Conservation (phyloP, 2,113 vertebrate species). For the Melanerpes formicivorus region DNA sequence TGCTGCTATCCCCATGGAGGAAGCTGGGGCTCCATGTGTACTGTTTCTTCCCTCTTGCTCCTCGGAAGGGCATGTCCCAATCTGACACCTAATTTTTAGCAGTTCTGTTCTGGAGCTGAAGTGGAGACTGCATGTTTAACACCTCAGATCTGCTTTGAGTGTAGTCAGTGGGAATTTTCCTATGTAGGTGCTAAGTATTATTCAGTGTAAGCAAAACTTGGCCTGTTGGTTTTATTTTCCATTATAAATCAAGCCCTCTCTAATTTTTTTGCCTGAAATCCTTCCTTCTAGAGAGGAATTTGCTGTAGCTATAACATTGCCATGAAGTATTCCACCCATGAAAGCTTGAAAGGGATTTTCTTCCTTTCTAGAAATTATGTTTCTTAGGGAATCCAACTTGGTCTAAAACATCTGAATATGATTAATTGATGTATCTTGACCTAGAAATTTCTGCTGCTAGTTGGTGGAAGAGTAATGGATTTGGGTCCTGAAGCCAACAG, state of each 20-base stretch:
- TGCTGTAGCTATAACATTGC: neutral
- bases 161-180: constrained; percentile 62
- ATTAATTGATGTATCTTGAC: neutral
- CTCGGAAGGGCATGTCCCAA: constrained; percentile 4
- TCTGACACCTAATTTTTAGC: constrained; percentile 49
- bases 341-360: neutral
- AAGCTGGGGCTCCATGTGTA: neutral
- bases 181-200: constrained; percentile 59
- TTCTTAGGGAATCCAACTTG: neutral
- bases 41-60: neutral
- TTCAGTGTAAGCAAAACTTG: constrained; percentile 58
- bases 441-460: neutral
- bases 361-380: constrained; percentile 7
- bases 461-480: neutral
- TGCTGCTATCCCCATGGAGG: neutral
- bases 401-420: neutral
- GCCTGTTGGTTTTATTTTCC: constrained; percentile 16
- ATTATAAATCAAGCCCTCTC: constrained; percentile 28
- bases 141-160: constrained; percentile 33
- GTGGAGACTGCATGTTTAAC: neutral
- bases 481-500: neutral
- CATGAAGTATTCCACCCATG: neutral
- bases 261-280: constrained; percentile 40
- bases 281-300: constrained; percentile 24
- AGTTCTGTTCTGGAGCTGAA: neutral